These are phyloP conservation scores for Melanotaenia trifasciata DNA, from an alignment of 2,797 vertebrate species.

Conservation along the genomic window DNA sequence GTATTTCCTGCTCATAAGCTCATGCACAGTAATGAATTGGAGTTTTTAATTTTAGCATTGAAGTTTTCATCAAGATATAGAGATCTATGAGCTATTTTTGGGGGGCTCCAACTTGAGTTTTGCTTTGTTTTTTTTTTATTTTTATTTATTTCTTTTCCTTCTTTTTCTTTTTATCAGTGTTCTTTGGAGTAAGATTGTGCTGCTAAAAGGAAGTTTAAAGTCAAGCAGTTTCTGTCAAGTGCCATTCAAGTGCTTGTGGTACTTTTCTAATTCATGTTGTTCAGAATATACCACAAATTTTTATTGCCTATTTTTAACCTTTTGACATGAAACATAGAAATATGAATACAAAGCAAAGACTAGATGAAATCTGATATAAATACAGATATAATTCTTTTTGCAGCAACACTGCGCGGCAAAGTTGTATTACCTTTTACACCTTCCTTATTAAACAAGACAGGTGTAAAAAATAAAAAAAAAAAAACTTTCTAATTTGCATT, in stretches of 20 bases:
- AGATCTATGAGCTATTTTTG: not conserved
- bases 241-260: not conserved
- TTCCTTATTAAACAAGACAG: not conserved
- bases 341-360: not conserved
- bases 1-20: not conserved
- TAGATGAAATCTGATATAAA: not conserved
- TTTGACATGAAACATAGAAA: not conserved
- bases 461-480: not conserved
- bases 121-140: not conserved
- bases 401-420: no score
- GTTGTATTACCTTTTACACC: no score
- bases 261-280: not conserved
- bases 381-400: not conserved
- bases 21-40: not conserved
- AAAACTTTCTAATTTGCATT: not conserved
- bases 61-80: not conserved
- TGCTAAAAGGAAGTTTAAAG: not conserved
- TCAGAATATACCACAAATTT: not conserved
- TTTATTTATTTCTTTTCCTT: no score
- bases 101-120: not conserved
- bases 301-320: not conserved
- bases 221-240: not conserved
- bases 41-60: not conserved
- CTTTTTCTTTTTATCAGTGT: not conserved
- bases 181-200: not conserved